Base-by-base conservation (phyloP, 2,113 vertebrate genomes). In the Columbina picui region DNA sequence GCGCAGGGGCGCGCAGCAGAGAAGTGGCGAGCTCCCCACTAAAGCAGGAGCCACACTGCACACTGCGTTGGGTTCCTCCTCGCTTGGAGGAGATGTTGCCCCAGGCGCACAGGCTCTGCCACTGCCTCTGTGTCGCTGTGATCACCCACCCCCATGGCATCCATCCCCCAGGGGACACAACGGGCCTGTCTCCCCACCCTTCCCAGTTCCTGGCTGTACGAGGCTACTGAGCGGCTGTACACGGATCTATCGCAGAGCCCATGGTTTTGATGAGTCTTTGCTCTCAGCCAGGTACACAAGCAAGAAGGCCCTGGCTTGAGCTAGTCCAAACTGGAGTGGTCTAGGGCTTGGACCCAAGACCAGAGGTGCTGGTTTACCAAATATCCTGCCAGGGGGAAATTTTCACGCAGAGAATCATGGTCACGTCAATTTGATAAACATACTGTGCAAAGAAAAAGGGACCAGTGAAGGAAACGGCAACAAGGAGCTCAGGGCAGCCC, bases 31-130 rank as follows among this genome's bases (percentile, higher is more conserved):
- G 32, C 52, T 73, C 64, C 29, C 0, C 0, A 29, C 36, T 67
- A 32, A 61, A 89, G 89, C 52, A 67, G 56, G 26, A 94, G 32
- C 38, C 32, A 29, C 43, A 6, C 22, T 1, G 1, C n/a, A 16
- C 1, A 0, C 23, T 1, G 0, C 3, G 0, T 10, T 32, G 45
- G 20, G 36, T 53, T 27, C 23, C 30, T 93, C 32, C 60, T 60
- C 20, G 21, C 8, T 0, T 1, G 73, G 23, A 63, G n/a, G 16
- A 68, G 39, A 39, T 6, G 6, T 9, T 70, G n/a, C 27, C 12
- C 34, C 3, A 0, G 29, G 49, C 26, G 26, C 0, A 0, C 1
- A 7, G 64, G 45, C 36, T 84, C 59, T 89, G 64, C 39, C 0
- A 12, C 47, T 84, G 21, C 12, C 50, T 87, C 84, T 16, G 1